Base-by-base conservation (phyloP, 2,888 invertebrate genomes). In the Drosophila barbarae region DNA sequence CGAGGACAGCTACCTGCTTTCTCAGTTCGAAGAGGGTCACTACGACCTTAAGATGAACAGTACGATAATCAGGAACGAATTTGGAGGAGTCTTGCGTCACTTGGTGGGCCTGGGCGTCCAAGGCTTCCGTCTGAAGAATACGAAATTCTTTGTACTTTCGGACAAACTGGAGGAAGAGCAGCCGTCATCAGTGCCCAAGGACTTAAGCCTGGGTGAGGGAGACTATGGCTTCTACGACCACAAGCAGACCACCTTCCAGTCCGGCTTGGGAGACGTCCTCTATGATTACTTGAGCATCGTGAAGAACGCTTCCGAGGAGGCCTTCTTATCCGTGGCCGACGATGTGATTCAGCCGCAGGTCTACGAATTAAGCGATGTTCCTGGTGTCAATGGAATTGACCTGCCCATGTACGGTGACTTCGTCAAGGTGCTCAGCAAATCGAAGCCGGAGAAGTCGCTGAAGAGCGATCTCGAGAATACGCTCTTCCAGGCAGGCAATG, bases 21-120 rank as follows among this genome's bases (percentile, higher is more conserved):
- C 96, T 66, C 95, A 95, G 79, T 94, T 94, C 79, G 91, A 91
- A 0, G 88, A 87, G 1, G 90, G 91, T 15, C 92, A 93, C 80
- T 95, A 97, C 0, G 96, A 97, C 87, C 91, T 98, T 5, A 96
- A 97, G 90, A 95, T 94, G 91, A 91, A 93, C 63, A 94, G 95
- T 84, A 89, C 91, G 0, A 86, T 88, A 0, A 95, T 96, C 0
- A 91, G 93, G 4, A 85, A 91, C 2, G 92, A 93, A 85, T 93
- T 96, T 73, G 90, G 93, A 79, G 90, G 90, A 0, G 93, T 94
- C 1, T 87, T 98, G 2, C 88, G 90, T 38, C 92, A 92, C 73
- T 95, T 97, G 93, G 85, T 97, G 70, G 90, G 92, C 5, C 90
- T 93, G 4, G 98, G 97, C 0, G 93, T 96, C 0, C 93, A 92